Base-by-base conservation (phyloP, 1,140 invertebrate species). In the Pygmarrhopalites habei region DNA sequence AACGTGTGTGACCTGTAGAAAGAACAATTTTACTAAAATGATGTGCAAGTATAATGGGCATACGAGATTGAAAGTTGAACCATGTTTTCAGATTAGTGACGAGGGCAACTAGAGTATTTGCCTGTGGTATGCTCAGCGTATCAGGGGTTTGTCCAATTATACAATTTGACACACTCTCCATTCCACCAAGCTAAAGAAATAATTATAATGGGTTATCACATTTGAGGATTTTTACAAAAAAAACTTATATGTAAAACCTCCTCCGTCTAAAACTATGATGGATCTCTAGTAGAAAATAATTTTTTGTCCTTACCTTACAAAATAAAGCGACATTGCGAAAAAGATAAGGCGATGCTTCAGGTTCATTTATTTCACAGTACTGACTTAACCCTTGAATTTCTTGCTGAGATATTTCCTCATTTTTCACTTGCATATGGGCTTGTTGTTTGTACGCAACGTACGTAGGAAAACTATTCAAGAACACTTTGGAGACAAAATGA, bases 61-160 rank as follows among this genome's bases (percentile, higher is more conserved):
- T 35, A 35, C 32, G 32, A n/a, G 89, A 89, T 70, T 87, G 84
- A 72, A 89, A 91, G 78, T 94, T 94, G 69, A 95, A 82, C 92
- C 92, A 95, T n/a, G 93, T 77, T 73, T 94, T 91, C 43, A 95
- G 83, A 81, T 94, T 93, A 62, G 90, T 90, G 65, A 93, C 87
- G 59, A 92, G 84, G 69, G 86, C 87, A 69, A 94, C 89, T 74
- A 95, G 88, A 29, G 89, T 86, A 80, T 95, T 90, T 23, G 90
- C 90, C 73, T 92, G 86, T 28, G 86, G 86, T 60, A 93, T 82
- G 2, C 91, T 88, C 66, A 95, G 78, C 32, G 81, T 82, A 67
- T 86, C 83, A 12, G 89, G 85, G 68, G 83, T 82, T 7, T 83
- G 80, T 72, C 82, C 74, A 68, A 89, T 87, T 77, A 95, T 93